Base-by-base conservation (phyloP, 1,140 invertebrate species). In the Armadillidium nasatum region DNA sequence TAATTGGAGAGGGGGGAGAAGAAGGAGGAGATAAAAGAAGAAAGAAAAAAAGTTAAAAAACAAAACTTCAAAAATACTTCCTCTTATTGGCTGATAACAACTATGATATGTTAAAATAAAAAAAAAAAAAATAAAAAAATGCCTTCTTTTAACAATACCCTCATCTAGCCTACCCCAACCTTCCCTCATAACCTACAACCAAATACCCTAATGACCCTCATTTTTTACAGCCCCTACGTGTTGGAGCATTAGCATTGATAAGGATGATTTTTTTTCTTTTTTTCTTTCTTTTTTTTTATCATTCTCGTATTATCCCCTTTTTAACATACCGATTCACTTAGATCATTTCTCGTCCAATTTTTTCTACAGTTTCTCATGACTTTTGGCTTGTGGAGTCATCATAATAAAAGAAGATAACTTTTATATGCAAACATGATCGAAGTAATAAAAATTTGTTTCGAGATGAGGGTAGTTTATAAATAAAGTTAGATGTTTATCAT, bases 61-160 rank as follows among this genome's bases (percentile, higher is more conserved):
- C 1, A 33, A 33, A 33, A 33, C 33, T 33, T 33, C 33, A 33
- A 60, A 60, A 2, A 15, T 50, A 60, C 50, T 60, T 60, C 50
- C 50, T 60, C 19, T 19, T 60, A 60, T 60, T 60, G 50, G 50
- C 50, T 60, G 50, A 60, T 60, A 60, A 13, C 50, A 60, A 33
- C 33, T 33, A 33, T 3, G 33, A 33, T 33, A 33, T 33, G 6
- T 33, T n/a, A n/a, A n/a, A n/a, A n/a, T n/a, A n/a, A n/a, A n/a
- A n/a, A n/a, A n/a, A n/a, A n/a, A n/a, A n/a, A n/a, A n/a, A n/a
- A 33, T 33, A 33, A 33, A 33, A 33, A 33, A 33, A 33, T 33
- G 33, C 33, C 33, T 3, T 33, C 33, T 33, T 33, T 33, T 33
- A 33, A 33, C 33, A 33, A 33, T 33, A 33, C 33, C 33, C 33